Base-by-base conservation (phyloP, 2,113 vertebrate genomes). In the Monopterus albus region DNA sequence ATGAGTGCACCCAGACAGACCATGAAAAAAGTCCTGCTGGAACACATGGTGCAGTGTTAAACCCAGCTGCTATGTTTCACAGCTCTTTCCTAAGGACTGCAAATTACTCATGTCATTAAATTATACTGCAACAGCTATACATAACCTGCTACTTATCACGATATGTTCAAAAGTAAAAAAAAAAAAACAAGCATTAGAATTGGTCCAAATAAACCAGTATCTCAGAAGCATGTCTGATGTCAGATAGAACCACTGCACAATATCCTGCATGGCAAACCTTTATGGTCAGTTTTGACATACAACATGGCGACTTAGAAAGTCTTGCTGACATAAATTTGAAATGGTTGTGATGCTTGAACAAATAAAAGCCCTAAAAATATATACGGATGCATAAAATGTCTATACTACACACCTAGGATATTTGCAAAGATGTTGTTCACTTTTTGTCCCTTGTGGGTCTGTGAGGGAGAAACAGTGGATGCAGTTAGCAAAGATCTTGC, bases 1-100 rank as follows among this genome's bases (percentile, higher is more conserved):
- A 81, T 56, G 66, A 72, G 55, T 53, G 61, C 49, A 59, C 26
- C 20, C 23, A 71, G 59, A 81, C 42, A 68, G 55, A 60, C 21
- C 35, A 39, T 15, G 57, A 25, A 64, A 68, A 74, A 12, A 26
- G 45, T 62, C 13, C 11, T 7, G 29, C 43, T 57, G 21, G 51
- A 52, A 71, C 10, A 12, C 35, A 35, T 28, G 21, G 23, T 3
- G 18, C 51, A 12, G 7, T 51, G 25, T 31, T 13, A 53, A 55
- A 49, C 69, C 12, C 4, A 1, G 18, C 18, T 70, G 42, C 46
- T 51, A 11, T 43, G 6, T 28, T 39, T 29, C 29, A 39, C 4
- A n/a, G 39, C 25, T 7, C 10, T 64, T 25, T 76, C 20, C 11
- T 12, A 17, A 45, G 31, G 13, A 26, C 25, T 10, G 15, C 5